Evolutionary conservation across 1,140 invertebrate species (phyloP).

Genomic region (Acyrthosiphon pisum): DNA sequence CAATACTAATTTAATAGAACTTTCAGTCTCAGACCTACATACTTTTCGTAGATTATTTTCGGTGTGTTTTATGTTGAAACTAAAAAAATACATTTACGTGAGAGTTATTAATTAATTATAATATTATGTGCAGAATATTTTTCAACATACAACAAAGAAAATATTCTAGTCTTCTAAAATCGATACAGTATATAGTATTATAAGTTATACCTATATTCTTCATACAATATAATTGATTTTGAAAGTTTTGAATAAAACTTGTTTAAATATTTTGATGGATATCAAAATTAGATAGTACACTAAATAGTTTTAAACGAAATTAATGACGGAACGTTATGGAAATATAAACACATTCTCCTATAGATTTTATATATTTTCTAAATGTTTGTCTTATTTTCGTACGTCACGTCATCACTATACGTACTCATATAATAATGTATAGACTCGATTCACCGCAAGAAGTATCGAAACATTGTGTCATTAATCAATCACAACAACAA

Average conservation of each 20-base stretch:
- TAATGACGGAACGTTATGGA: not conserved
- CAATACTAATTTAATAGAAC: slow-evolving; percentile 9
- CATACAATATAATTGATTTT: no score
- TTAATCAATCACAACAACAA: slow-evolving; percentile 25
- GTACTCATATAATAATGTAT: not conserved
- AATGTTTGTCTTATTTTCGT: not conserved
- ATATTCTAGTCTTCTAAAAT: not conserved
- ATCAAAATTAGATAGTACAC: not conserved
- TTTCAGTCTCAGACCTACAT: not conserved
- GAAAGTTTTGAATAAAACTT: not conserved
- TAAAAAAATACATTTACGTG: not conserved
- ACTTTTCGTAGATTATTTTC: not conserved
- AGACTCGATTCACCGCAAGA: not conserved
- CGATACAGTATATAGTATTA: not conserved
- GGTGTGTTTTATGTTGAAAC: not conserved
- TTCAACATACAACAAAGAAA: not conserved
- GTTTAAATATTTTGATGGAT: not conserved
- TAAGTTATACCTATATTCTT: not conserved
- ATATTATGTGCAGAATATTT: not conserved
- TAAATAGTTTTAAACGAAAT: not conserved
- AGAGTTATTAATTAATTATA: not conserved
- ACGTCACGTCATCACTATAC: not conserved
- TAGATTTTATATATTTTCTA: not conserved
- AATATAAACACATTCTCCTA: not conserved
- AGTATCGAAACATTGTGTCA: not conserved